Base-by-base conservation (phyloP, 2,113 vertebrate species). In the Thryonomys swinderianus region DNA sequence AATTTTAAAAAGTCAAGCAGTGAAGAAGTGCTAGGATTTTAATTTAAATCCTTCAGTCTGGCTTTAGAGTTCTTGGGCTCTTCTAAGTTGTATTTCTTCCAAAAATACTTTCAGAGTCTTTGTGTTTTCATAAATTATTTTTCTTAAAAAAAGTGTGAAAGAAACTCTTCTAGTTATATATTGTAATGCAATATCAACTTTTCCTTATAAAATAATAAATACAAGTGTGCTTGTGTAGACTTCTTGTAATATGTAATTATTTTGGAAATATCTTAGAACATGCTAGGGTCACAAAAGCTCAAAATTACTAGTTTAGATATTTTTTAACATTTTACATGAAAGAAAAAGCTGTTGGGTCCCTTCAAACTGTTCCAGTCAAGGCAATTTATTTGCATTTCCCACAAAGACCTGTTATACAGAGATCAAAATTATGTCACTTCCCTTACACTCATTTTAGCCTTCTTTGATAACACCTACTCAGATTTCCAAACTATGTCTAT, bases 71-170 rank as follows among this genome's bases (percentile, higher is more conserved):
- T 34, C 27, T 32, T 76, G 74, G 5, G 13, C 16, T 87, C 21
- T 76, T 82, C n/a, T 62, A 62, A 88, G 32, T 14, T 53, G 9
- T 25, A 76, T 85, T 88, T 85, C 27, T 85, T 88, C 34, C 51
- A 34, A 30, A 78, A 42, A 42, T 27, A 48, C 3, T 13, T 18
- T 3, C 18, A 13, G 6, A 57, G 37, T 69, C 48, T 10, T 34
- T 73, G 45, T 25, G 14, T 20, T 91, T 8, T 80, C 80, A 48
- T 74, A 55, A 94, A 48, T 21, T 66, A 10, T n/a, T 80, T 95
- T 90, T 87, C 42, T 85, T 74, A 81, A 96, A 83, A 55, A 92
- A 86, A 62, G 1, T 42, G 80, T 12, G 13, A 88, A 87, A 42
- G n/a, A 93, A 67, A 89, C 14, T 82, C 21, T 88, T 81, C 8